A percentile compares a stretch with the other conserved stretches of the same genome.
Conservation (phyloP, 2,888 invertebrate genomes). For the Galeopsomyia nigrocyanea region DNA sequence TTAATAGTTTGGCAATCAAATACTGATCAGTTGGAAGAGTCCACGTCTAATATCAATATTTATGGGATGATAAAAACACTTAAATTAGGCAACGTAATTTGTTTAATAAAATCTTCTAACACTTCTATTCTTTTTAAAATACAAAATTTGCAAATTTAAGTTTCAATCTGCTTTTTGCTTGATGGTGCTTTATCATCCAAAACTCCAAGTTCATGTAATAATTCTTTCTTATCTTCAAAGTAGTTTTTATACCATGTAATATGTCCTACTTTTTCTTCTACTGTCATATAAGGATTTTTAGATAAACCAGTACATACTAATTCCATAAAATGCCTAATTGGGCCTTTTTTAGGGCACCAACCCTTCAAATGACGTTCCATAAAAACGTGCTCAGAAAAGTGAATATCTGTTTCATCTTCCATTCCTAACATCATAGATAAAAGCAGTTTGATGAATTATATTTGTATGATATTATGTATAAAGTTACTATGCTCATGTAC, state of each 20-base stretch:
- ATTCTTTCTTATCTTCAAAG: slow-evolving; percentile 83
- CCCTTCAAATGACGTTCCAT: slow-evolving; percentile 86
- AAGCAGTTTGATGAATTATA: slow-evolving; percentile 9
- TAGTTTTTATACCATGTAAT: slow-evolving; percentile 94
- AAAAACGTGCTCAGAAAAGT: slow-evolving; percentile 96
- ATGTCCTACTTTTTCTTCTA: slow-evolving; percentile 88
- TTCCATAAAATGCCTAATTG: slow-evolving; percentile 97
- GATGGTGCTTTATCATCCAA: slow-evolving; percentile 57
- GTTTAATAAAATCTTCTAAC: slow-evolving; percentile 33
- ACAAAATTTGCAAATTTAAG: slow-evolving; percentile 15
- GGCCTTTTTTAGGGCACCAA: slow-evolving; percentile 93
- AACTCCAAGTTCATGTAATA: slow-evolving; percentile 78
- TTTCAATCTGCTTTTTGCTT: slow-evolving; percentile 22
- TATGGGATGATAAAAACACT: no score
- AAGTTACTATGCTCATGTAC: slow-evolving; percentile 66
- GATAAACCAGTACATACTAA: slow-evolving; percentile 93
- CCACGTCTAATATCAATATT: no score
- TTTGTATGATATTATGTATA: not conserved
- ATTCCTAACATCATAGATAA: slow-evolving; percentile 70
- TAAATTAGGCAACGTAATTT: not conserved
- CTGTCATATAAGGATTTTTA: slow-evolving; percentile 93
- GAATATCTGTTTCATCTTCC: slow-evolving; percentile 76
- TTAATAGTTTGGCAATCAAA: not conserved
- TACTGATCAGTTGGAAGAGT: not conserved
- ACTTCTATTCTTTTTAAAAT: slow-evolving; percentile 9